Conservation (phyloP, 2,113 vertebrate species). For the Saguinus imperator region DNA sequence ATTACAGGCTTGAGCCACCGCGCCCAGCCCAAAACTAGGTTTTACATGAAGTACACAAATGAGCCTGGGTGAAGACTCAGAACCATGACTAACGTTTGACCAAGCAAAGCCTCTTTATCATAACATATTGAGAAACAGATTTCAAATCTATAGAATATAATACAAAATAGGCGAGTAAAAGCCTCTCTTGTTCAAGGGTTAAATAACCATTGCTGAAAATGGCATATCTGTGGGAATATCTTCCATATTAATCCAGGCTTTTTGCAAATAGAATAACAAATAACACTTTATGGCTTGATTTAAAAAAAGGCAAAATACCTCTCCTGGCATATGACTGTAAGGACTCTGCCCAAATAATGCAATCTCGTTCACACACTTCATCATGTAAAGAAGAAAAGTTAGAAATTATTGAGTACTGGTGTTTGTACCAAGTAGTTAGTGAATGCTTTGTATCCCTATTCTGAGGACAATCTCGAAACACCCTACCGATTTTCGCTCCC, state of each 20-base stretch:
- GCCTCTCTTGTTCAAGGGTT: conserved; percentile 54
- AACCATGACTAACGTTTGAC: no score
- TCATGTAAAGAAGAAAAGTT: neutral
- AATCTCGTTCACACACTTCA: neutral
- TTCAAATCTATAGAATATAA: no score
- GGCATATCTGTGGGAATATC: neutral
- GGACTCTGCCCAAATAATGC: neutral
- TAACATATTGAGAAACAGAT: no score
- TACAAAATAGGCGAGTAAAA: conserved; percentile 56
- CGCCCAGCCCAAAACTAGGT: no score
- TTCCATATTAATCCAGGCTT: neutral
- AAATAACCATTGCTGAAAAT: neutral
- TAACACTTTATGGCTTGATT: neutral
- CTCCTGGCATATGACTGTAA: neutral
- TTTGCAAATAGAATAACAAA: neutral
- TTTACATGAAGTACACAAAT: no score
- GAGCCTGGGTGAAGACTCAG: no score
- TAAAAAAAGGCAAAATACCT: neutral
- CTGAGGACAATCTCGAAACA: neutral
- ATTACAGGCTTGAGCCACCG: no score
- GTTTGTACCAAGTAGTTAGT: no score
- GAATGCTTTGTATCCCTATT: neutral
- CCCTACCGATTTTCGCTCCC: neutral
- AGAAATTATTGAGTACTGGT: no score
- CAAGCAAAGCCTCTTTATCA: no score